Percentiles rank a stretch among this genome's conserved stretches.
These are phyloP conservation scores for Tor tambroides DNA, from an alignment of 2,113 vertebrate genomes.

Conservation along the genomic window DNA sequence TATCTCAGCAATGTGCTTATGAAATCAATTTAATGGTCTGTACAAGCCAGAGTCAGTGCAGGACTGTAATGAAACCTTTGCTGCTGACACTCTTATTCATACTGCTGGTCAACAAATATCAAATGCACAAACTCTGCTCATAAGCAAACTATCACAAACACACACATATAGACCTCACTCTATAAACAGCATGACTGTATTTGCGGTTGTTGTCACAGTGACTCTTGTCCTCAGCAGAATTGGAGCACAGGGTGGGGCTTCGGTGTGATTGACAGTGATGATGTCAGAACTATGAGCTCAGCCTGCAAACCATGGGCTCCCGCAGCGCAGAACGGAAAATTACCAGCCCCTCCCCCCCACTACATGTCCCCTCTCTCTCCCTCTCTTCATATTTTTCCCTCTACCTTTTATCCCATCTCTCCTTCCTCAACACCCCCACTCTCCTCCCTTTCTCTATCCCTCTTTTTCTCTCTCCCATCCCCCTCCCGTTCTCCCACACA, in stretches of 20 bases:
- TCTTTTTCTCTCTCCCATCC: neutral
- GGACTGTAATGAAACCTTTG: no score
- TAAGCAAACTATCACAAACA: no score
- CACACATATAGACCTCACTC: no score
- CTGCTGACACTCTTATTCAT: no score
- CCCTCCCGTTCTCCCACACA: constrained; percentile 35
- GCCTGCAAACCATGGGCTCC: constrained; percentile 64
- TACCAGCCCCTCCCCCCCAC: constrained; percentile 77
- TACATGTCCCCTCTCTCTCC: constrained; percentile 18
- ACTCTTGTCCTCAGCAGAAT: constrained; percentile 5
- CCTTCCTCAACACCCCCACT: constrained; percentile 18
- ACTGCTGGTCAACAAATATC: no score
- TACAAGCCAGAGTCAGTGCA: no score
- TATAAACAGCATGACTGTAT: no score
- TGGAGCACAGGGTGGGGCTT: constrained; percentile 45
- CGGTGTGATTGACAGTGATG: constrained; percentile 65
- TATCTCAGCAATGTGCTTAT: no score
- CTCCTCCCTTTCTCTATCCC: neutral
- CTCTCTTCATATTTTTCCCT: constrained; percentile 3
- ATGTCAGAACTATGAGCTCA: constrained; percentile 60
- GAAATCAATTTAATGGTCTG: no score
- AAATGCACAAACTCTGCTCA: no score
- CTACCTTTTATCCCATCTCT: constrained; percentile 38
- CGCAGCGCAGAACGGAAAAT: constrained; percentile 75
- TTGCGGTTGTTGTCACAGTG: no score